phyloP scores from a whole-genome alignment of 2,888 invertebrate species.

The Marronus borbonicus region DNA sequence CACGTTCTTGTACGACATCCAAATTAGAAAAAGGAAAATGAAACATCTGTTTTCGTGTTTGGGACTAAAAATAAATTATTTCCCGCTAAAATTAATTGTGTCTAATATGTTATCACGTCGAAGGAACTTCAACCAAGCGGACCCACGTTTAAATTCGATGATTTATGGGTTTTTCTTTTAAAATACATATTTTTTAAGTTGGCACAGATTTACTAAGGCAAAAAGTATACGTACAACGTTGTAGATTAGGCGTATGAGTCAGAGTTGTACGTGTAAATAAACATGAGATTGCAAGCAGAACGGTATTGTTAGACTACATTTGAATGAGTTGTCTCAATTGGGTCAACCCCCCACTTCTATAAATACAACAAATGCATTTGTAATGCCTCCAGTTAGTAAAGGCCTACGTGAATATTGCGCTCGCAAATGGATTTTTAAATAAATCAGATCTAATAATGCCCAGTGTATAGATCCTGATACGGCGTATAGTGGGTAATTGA shows the following conservation, averaged over 20 bases:
- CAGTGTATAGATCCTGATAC: too few species aligned
- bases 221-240: not conserved
- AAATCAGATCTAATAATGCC: too few species aligned
- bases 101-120: conserved; percentile 6
- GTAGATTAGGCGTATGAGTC: not conserved
- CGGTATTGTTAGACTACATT: conserved; percentile 2
- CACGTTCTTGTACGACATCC: not conserved
- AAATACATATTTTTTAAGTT: conserved; percentile 33
- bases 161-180: conserved; percentile 23
- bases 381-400: too few species aligned
- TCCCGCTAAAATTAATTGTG: conserved; percentile 3
- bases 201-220: conserved; percentile 3
- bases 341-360: not conserved
- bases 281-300: not conserved
- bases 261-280: conserved; percentile 3
- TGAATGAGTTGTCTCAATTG: not conserved
- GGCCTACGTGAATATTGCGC: too few species aligned
- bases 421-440: too few species aligned
- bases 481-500: too few species aligned
- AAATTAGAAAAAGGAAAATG: not conserved
- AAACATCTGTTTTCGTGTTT: not conserved
- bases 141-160: not conserved
- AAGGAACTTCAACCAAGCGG: conserved; percentile 5
- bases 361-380: too few species aligned
- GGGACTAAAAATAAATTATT: conserved; percentile 22